Conservation (phyloP, 1,140 invertebrate species). For the Saxidomus purpurata region DNA sequence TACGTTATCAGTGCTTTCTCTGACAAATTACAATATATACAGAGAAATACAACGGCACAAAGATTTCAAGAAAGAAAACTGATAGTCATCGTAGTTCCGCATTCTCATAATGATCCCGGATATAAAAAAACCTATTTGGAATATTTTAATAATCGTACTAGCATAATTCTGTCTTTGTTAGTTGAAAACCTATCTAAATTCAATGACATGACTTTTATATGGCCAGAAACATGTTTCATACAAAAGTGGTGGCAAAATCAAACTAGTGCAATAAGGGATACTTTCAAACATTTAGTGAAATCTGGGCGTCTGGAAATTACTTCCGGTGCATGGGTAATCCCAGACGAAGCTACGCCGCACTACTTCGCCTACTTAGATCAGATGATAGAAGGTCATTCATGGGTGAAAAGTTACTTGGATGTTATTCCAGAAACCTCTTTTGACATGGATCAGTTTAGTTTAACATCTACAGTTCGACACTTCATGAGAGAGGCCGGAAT, state of each 20-base stretch:
- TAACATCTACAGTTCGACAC: neutral
- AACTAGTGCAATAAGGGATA: neutral
- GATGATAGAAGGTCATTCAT: neutral
- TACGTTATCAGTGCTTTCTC: neutral
- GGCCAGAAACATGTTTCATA: slow-evolving; percentile 14
- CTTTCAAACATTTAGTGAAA: neutral
- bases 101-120: slow-evolving; percentile 23
- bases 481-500: neutral
- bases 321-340: slow-evolving; percentile 22
- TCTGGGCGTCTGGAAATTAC: neutral
- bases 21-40: neutral
- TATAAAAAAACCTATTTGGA: slow-evolving; percentile 2
- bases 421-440: neutral
- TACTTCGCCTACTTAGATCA: slow-evolving; percentile 3
- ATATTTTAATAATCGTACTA: neutral
- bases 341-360: slow-evolving; percentile 7
- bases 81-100: neutral
- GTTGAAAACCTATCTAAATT: neutral
- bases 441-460: slow-evolving; percentile 20
- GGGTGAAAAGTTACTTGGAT: neutral
- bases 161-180: neutral
- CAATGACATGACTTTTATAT: neutral
- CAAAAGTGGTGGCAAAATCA: slow-evolving; percentile 4
- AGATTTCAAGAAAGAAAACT: neutral
- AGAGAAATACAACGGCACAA: neutral